Base-by-base conservation (phyloP, 2,888 invertebrate species). In the Hypsopygia costalis region DNA sequence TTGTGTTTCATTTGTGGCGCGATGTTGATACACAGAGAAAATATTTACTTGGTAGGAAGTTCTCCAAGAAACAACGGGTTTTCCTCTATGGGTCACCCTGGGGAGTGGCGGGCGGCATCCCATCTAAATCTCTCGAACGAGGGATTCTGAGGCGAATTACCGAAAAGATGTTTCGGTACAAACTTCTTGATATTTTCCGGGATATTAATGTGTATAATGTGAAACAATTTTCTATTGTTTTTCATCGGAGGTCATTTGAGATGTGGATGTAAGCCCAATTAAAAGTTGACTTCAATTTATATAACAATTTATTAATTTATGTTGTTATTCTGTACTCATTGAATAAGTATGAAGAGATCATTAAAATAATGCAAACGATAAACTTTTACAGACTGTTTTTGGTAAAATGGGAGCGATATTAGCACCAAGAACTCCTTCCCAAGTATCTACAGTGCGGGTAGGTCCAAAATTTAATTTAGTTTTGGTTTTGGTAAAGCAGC, bases 61-160 rank as follows among this genome's bases (percentile, higher is more conserved):
- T 74, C 76, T 71, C 69, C 58, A 79, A 79, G 81, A 81, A 81
- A 81, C 81, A 83, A 82, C 76, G 78, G 80, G 78, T 77, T 82
- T 77, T 71, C 73, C 76, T 79, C 67, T 68, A 62, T 62, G 78
- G 82, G 80, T 81, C 74, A 75, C 81, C 80, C 80, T 53, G 56
- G 81, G 81, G 77, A 77, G 68, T 44, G 52, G 62, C 62, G 64
- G 73, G 76, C 55, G 75, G 77, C 70, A 69, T 77, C 69, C 76
- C 72, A 75, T 76, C 80, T 80, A 81, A 82, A 81, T 80, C 82
- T 76, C 73, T 74, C 72, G 69, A 75, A 80, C 70, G 67, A 74
- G 74, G 73, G 78, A 73, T 77, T 71, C 71, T 76, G 69, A 72
- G 67, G 70, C 70, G 73, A 80, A 81, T 81, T 77, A 83, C 80